Evolutionary conservation across 1,140 invertebrate species (phyloP), one percentile per base, ranked within the genome.

Genomic region (Temnothorax nylanderi): DNA sequence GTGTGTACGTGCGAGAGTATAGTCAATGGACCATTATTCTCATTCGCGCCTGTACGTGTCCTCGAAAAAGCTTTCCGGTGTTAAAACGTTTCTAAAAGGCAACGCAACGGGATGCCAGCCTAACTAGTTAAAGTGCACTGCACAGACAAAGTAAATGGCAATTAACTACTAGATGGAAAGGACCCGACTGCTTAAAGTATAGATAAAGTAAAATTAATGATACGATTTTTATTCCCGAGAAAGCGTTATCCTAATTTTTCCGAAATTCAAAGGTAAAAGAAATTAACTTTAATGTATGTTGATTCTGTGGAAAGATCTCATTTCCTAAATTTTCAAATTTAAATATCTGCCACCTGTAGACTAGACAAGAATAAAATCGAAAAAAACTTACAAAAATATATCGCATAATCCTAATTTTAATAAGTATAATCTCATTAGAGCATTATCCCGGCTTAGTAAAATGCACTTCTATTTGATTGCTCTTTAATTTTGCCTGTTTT

Each of bases 11-110:
- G 11, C 6, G n/a, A 21, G 62, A 13, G 64, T 81, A 16, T 16
- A 71, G 49, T 41, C 77, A 34, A 69, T 69, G 62, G 62, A 81
- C 77, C 34, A 81, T 81, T 71, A n/a, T 44, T 81, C 64, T 41
- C 37, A 71, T 71, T 81, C 47, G 16, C 47, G 64, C 21, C 41
- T 78, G 8, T 56, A 56, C 37, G 49, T 56, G 21, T 56, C 21
- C 51, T 69, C 64, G 34, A 69, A 81, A 54, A 18, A 56, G 18
- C 44, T 26, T 64, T 49, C 34, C 16, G 49, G 6, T 37, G n/a
- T 51, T 51, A 65, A 78, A 51, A 32, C 44, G 64, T 69, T 69
- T 54, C 34, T 69, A 51, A 51, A 80, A 80, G 47, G 51, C 34
- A 7, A 44, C 65, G 11, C 49, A 71, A 71, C 64, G 21, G 34